Evolutionary conservation across 1,140 invertebrate genomes (phyloP).

Genomic region (Mya arenaria): DNA sequence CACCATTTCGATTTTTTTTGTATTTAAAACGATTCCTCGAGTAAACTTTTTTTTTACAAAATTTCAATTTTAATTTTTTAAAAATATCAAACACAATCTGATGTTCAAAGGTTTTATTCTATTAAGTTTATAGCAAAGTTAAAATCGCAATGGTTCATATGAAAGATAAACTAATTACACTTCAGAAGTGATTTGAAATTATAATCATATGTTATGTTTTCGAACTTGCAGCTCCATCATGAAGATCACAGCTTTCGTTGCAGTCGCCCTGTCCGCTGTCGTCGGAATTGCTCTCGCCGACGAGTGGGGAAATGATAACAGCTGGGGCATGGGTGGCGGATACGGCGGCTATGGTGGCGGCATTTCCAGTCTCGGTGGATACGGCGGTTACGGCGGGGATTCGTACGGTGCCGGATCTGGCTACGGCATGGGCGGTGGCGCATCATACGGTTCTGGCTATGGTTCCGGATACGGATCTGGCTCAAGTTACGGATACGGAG

Average conservation of each 20-base stretch:
- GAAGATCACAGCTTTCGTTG: constrained; percentile 31
- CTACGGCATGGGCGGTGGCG: not conserved
- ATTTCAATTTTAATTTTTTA: not conserved
- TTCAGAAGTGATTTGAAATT: not conserved
- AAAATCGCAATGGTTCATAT: not conserved
- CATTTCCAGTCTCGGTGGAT: not conserved
- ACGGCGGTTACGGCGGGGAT: not conserved
- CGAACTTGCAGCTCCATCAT: not conserved
- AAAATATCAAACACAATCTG: not conserved
- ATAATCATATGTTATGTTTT: not conserved
- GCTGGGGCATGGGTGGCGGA: not conserved
- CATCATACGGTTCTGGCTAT: not conserved
- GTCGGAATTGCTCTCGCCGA: constrained; percentile 20
- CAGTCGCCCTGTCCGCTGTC: constrained; percentile 27
- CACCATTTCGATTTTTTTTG: too few relatives aligned
- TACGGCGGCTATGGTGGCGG: not conserved
- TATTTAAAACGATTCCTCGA: too few relatives aligned
- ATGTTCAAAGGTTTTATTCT: not conserved
- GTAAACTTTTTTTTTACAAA: not conserved
- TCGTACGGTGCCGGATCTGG: not conserved
- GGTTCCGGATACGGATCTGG: constrained; percentile 10
- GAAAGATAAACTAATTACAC: not conserved
- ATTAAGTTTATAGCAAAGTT: not conserved
- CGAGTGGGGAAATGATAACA: not conserved
- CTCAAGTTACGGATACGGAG: constrained; percentile 1